phyloP scores from a whole-genome alignment of 2,888 invertebrate species.

The Lepetodrilus schrolli region DNA sequence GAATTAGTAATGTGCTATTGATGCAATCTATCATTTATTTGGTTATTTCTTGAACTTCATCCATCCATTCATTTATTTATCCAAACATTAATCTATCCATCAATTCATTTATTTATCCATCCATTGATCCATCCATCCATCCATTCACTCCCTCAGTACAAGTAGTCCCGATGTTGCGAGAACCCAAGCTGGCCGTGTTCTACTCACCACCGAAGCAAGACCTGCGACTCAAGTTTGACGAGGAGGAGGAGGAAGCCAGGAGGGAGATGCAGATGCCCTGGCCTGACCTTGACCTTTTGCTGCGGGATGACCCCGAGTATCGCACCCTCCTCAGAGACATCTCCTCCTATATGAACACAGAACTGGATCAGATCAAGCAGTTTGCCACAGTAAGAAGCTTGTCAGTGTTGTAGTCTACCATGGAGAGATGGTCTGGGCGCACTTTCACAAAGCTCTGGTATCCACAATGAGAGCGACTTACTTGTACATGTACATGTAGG shows the following conservation, averaged over 20 bases:
- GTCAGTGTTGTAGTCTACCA: too few species aligned
- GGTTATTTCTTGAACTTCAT: neutral
- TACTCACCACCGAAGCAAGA: slow-evolving; percentile 70
- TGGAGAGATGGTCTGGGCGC: too few species aligned
- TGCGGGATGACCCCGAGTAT: slow-evolving; percentile 70
- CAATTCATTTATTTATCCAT: too few species aligned
- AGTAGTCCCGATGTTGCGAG: slow-evolving; percentile 67
- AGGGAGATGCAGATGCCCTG: slow-evolving; percentile 60
- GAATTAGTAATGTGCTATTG: slow-evolving; percentile 36
- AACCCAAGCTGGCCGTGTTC: slow-evolving; percentile 68
- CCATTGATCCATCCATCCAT: too few species aligned
- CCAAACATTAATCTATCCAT: too few species aligned
- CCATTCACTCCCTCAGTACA: too few species aligned
- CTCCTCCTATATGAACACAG: slow-evolving; percentile 61
- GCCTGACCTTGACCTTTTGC: slow-evolving; percentile 71
- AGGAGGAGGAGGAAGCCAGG: slow-evolving; percentile 65
- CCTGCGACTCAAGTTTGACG: slow-evolving; percentile 67
- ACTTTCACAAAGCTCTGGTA: too few species aligned
- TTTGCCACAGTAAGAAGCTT: slow-evolving; percentile 55
- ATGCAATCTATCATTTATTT: neutral
- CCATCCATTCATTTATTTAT: neutral
- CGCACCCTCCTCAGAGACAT: slow-evolving; percentile 62
- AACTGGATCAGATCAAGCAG: slow-evolving; percentile 63
- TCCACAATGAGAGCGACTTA: too few species aligned
- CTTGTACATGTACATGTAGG: too few species aligned